Evolutionary conservation across 2,797 vertebrate species (phyloP).

Genomic region (Triplophysa bombifrons): DNA sequence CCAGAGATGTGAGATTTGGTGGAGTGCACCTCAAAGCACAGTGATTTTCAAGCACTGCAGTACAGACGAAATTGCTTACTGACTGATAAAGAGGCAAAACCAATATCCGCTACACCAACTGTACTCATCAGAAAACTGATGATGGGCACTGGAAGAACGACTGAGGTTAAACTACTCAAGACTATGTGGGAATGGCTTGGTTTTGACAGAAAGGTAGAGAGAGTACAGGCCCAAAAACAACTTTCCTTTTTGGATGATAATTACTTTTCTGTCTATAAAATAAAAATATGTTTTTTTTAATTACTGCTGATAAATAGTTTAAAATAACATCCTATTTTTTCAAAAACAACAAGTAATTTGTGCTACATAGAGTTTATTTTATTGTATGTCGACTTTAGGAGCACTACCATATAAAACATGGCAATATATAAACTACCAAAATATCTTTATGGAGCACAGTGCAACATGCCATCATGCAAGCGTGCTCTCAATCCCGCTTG

Average conservation of each 20-base stretch:
- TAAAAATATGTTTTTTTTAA: too few relatives aligned
- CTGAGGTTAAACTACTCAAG: neutral
- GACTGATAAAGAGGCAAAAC: neutral
- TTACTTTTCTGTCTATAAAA: neutral
- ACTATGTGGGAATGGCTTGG: neutral
- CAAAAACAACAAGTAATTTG: too few relatives aligned
- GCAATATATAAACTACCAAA: neutral
- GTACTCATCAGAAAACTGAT: slow-evolving; percentile 1
- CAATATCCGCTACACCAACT: neutral
- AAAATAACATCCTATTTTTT: too few relatives aligned
- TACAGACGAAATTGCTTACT: slow-evolving; percentile 9
- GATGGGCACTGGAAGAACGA: neutral
- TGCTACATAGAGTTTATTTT: too few relatives aligned
- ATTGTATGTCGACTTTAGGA: too few relatives aligned
- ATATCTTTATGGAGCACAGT: slow-evolving; percentile 5
- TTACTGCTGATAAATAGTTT: too few relatives aligned
- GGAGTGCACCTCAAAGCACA: neutral
- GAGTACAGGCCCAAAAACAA: too few relatives aligned
- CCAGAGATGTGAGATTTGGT: slow-evolving; percentile 1
- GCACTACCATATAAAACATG: too few relatives aligned
- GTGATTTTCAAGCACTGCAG: neutral
- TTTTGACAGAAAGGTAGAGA: too few relatives aligned
- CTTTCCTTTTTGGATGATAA: neutral
- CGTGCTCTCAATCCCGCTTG: neutral
- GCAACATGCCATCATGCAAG: neutral